These are phyloP conservation scores for Phaedon cochleariae DNA, from an alignment of 2,888 invertebrate species.

Conservation along the genomic window DNA sequence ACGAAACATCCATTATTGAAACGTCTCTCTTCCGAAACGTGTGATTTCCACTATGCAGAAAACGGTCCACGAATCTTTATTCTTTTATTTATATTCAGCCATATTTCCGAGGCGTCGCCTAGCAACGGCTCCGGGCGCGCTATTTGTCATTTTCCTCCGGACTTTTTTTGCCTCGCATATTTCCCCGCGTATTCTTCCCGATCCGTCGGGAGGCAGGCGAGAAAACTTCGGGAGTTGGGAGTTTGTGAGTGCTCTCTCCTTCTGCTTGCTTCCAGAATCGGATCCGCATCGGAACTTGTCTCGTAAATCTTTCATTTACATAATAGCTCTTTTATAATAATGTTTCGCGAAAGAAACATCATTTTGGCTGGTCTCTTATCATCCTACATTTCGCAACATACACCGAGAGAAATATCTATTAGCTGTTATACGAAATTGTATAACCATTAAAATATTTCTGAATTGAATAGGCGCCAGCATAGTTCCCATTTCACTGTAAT, in stretches of 20 bases:
- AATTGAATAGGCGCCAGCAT: no score
- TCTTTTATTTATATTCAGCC: slow-evolving; percentile 60
- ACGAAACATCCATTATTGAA: background rate
- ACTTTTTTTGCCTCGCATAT: slow-evolving; percentile 56
- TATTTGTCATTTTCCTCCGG: slow-evolving; percentile 58
- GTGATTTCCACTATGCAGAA: slow-evolving; percentile 53
- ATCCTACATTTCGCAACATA: no score
- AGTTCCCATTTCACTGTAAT: no score
- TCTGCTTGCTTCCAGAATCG: slow-evolving; percentile 21
- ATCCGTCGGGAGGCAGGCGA: slow-evolving; percentile 51
- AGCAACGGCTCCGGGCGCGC: slow-evolving; percentile 57
- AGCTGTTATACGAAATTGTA: no score
- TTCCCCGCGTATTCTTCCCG: slow-evolving; percentile 51
- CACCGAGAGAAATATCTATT: no score
- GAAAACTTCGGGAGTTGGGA: slow-evolving; percentile 43
- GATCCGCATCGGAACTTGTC: slow-evolving; percentile 43
- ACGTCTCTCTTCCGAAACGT: slow-evolving; percentile 39
- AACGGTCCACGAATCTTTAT: slow-evolving; percentile 39
- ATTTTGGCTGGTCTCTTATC: no score
- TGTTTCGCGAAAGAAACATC: background rate
- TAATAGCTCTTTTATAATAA: slow-evolving; percentile 9
- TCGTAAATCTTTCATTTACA: slow-evolving; percentile 46
- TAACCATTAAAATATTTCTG: no score
- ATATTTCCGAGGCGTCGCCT: slow-evolving; percentile 56
- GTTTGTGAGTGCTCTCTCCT: slow-evolving; percentile 36